These are phyloP conservation scores for Corythornis leucogaster DNA, from an alignment of 2,797 vertebrate species.

Conservation along the genomic window DNA sequence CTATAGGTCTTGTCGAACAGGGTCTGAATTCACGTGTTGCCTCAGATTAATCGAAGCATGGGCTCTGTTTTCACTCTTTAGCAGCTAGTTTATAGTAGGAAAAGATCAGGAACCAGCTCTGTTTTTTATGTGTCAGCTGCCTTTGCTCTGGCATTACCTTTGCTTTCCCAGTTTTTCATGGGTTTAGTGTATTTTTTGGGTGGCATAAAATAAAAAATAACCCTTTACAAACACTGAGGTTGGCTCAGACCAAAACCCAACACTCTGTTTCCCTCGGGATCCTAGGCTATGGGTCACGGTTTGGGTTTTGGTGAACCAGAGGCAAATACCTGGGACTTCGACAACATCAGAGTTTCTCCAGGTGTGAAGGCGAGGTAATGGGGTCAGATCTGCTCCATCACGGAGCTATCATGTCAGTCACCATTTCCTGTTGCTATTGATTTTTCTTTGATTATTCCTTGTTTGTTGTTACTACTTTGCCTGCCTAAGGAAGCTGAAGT, in stretches of 20 bases:
- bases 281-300: not conserved
- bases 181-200: not conserved
- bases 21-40: not conserved
- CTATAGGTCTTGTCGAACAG: not conserved
- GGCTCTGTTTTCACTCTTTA: conserved; percentile 24
- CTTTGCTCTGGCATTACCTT: conserved; percentile 4
- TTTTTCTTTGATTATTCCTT: not conserved
- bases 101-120: not conserved
- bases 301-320: not conserved
- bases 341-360: accelerated
- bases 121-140: conserved; percentile 11
- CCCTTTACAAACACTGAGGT: not conserved
- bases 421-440: not conserved
- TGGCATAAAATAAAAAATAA: not conserved
- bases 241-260: not conserved
- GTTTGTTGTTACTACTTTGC: not conserved
- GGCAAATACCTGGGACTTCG: not conserved
- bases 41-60: not conserved
- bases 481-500: not conserved
- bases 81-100: conserved; percentile 11
- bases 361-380: too few species aligned
- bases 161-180: not conserved
- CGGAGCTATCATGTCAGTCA: not conserved
- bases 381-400: accelerated
- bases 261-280: not conserved